Conservation (phyloP, 2,113 vertebrate genomes). For the Eclectus roratus region DNA sequence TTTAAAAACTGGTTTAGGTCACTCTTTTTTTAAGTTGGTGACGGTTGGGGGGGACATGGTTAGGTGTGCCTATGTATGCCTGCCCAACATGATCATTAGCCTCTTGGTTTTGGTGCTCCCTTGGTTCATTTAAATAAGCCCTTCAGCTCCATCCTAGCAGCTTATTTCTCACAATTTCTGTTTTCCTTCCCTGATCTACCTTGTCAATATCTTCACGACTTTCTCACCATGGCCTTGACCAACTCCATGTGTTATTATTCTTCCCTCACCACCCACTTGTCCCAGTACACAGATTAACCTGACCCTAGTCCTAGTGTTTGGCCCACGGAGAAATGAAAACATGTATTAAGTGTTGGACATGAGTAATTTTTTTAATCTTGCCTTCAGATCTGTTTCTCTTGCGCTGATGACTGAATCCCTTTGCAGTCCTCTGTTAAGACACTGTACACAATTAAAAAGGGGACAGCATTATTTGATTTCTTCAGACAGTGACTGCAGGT, state of each 20-base stretch:
- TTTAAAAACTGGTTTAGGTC: neutral
- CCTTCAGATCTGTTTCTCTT: neutral
- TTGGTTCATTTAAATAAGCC: neutral
- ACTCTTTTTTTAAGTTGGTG: neutral
- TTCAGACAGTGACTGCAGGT: neutral
- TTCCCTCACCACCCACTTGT: neutral
- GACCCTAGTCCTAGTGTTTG: neutral
- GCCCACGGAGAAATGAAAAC: neutral
- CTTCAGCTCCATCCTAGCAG: neutral
- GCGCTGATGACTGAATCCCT: neutral
- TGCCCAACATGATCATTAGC: neutral
- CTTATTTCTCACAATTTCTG: neutral
- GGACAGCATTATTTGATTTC: neutral
- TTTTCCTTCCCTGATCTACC: neutral
- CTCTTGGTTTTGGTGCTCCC: neutral
- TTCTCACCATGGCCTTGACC: neutral
- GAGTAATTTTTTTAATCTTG: neutral
- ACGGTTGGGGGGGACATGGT: rapidly evolving
- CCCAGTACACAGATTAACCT: neutral
- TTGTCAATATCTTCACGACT: neutral
- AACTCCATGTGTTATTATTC: neutral
- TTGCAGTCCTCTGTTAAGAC: neutral
- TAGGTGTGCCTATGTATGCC: neutral
- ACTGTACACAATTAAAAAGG: neutral
- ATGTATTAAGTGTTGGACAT: rapidly evolving